These are phyloP conservation scores for Clarias batrachus DNA, from an alignment of 2,113 vertebrate genomes.

Conservation along the genomic window DNA sequence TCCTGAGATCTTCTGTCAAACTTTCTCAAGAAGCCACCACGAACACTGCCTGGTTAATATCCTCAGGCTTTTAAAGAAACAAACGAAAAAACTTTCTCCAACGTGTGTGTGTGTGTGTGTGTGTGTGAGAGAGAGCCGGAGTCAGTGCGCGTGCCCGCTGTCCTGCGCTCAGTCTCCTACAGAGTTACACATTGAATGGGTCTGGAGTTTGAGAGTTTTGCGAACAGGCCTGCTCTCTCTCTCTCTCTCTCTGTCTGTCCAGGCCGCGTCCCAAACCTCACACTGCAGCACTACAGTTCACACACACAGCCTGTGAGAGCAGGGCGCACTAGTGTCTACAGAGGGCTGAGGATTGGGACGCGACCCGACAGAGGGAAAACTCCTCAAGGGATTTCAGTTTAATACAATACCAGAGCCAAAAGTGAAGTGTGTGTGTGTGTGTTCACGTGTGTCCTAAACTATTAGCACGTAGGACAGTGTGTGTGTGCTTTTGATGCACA, in stretches of 20 bases:
- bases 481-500: background rate
- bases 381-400: background rate
- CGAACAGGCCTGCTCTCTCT: conserved; percentile 45
- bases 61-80: too few relatives aligned
- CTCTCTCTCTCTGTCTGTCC: background rate
- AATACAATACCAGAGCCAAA: background rate
- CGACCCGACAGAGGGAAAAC: background rate
- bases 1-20: background rate
- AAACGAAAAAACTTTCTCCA: background rate
- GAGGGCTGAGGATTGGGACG: background rate
- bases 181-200: conserved; percentile 46
- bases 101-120: background rate
- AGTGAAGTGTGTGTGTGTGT: background rate
- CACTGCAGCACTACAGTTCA: background rate
- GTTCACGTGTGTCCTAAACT: background rate
- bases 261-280: background rate
- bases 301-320: background rate
- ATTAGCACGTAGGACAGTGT: background rate
- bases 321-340: background rate
- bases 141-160: conserved; percentile 6
- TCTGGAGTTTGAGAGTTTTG: conserved; percentile 38
- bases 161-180: background rate
- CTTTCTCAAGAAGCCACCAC: too few relatives aligned
- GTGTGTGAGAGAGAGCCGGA: background rate
- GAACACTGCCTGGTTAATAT: background rate